Percentiles rank a stretch among this genome's conserved stretches.
These are phyloP conservation scores for Drosophila mercatorum DNA, from an alignment of 2,888 invertebrate species.

Conservation along the genomic window DNA sequence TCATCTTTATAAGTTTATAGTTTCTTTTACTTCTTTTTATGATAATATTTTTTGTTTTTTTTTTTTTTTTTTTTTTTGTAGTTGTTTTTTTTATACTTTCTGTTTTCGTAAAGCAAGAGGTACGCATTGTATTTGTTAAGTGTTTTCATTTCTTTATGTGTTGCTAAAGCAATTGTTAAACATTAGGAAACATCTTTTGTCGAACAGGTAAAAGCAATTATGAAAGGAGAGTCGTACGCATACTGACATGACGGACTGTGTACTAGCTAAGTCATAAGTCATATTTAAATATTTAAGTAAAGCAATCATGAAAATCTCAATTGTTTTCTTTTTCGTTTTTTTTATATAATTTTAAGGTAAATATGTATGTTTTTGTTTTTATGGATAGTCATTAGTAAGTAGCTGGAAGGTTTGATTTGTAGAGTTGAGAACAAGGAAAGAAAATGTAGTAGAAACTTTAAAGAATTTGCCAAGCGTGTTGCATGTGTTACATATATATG, in stretches of 20 bases:
- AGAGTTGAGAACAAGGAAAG: constrained; percentile 38
- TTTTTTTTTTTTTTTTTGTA: constrained; percentile 33
- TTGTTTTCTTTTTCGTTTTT: background rate
- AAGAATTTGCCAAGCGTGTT: constrained; percentile 36
- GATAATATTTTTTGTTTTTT: constrained; percentile 5
- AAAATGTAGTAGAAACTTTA: constrained; percentile 12
- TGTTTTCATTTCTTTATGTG: constrained; percentile 32
- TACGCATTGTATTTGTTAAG: constrained; percentile 75
- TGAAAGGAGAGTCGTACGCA: constrained; percentile 32
- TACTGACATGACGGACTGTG: constrained; percentile 13
- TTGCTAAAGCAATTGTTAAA: constrained; percentile 72
- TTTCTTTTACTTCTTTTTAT: constrained; percentile 23
- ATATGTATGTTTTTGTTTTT: constrained; percentile 21
- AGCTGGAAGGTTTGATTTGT: constrained; percentile 56
- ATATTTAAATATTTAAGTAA: constrained; percentile 28
- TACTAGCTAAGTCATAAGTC: constrained; percentile 11
- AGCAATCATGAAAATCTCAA: constrained; percentile 27
- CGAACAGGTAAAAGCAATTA: constrained; percentile 58
- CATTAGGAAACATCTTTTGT: constrained; percentile 65
- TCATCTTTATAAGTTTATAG: constrained; percentile 29
- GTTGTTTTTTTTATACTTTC: constrained; percentile 54
- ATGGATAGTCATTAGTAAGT: constrained; percentile 40
- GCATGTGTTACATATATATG: constrained; percentile 8
- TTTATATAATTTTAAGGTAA: constrained; percentile 16
- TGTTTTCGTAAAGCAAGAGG: constrained; percentile 78